Evolutionary conservation across 2,888 invertebrate species (phyloP), one percentile per base, ranked within the genome.

Genomic region (Alviniconcha strummeri): DNA sequence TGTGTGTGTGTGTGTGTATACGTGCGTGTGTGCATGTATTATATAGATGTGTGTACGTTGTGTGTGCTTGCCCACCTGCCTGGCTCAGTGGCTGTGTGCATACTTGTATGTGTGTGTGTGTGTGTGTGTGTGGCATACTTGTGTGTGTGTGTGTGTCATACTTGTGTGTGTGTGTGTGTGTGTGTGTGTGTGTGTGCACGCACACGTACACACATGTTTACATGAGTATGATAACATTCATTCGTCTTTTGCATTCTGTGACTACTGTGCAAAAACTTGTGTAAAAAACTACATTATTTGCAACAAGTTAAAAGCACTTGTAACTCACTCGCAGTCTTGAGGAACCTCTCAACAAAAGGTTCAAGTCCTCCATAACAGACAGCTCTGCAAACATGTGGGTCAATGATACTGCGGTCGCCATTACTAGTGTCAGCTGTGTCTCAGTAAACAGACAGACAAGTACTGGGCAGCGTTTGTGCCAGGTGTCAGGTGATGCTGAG

Each of bases 351-450:
- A 91, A 77, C 13, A 89, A 89, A 15, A 84, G 81, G 13, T 84
- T 86, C 71, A 91, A 84, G 9, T 89, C 90, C 72, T 89, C 90
- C 11, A 89, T 84, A 4, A 85, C 84, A 17, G 87, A 85, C 19
- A 89, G 84, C 83, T 90, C 90, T 74, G 88, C 87, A 55, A 91
- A 87, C 13, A 91, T 82, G 69, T 90, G 88, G 55, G 88, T 87
- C 85, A 88, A 86, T 52, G 84, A 80, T 6, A 81, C 82, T 60
- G 80, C 55, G 55, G 83, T 72, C 54, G 81, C 83, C 82, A 64
- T 84, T 74, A 7, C 78, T 74, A 54, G 69, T 13, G 55, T 19
- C 13, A 17, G 2, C 72, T 57, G 36, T 54, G 9, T 64, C 36
- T 36, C 36, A 36, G 36, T 36, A 3, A 36, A 36, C 36, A 36